Base-by-base conservation (phyloP, 2,797 vertebrate species). In the Hozukius guyotensis region DNA sequence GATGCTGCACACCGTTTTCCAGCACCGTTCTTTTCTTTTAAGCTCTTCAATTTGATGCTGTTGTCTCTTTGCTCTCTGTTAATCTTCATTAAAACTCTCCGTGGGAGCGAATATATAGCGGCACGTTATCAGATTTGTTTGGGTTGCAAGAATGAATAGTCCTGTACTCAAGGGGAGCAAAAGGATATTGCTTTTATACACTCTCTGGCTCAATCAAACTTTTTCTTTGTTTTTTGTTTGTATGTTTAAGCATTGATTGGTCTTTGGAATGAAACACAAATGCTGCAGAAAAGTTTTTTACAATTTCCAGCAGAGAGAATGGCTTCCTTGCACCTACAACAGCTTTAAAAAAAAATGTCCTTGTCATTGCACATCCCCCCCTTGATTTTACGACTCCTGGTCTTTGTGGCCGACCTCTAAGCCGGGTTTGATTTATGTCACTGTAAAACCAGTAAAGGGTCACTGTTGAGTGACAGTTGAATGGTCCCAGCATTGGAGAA, bases 21-120 rank as follows among this genome's bases (percentile, higher is more conserved):
- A 9, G 38, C 68, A 10, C n/a, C n/a, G 14, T 82, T 75, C 14
- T 22, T 72, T 36, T 52, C 22, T 66, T 71, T 27, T 31, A 72
- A 69, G 46, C n/a, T 42, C 25, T 79, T 75, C 38, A 38, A 3
- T 78, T 57, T 53, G 67, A 53, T 8, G 20, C 60, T 22, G 29
- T 77, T 79, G 61, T 86, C 74, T 86, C 4, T 31, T 63, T n/a
- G 20, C 68, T 77, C 18, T 67, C 63, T 72, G 75, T 83, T 88
- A 77, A 82, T 88, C 82, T 84, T 85, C 81, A 89, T 87, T 88
- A 75, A 81, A 86, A 72, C 7, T 55, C 75, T 78, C 38, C 3
- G 20, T n/a, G 72, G 65, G 38, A 78, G 77, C 12, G 22, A 83
- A 71, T 77, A 66, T 62, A 31, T 46, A 8, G 42, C 42, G 38